phyloP scores from a whole-genome alignment of 1,140 invertebrate genomes.

The Sycophaga agraensis region DNA sequence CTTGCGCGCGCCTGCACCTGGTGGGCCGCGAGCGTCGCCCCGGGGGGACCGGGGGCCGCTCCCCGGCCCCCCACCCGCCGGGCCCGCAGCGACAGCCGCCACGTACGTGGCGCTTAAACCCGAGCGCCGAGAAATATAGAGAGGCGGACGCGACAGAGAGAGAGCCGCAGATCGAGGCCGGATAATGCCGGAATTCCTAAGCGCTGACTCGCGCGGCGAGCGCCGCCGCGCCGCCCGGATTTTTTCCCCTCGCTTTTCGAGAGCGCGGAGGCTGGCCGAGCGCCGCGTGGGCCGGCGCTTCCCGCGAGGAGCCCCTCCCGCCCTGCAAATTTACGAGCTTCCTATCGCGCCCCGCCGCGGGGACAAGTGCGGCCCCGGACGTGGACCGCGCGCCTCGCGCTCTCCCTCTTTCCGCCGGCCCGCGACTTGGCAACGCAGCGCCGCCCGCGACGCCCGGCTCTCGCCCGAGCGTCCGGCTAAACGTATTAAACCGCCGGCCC shows the following conservation, averaged over 20 bases:
- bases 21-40: background rate
- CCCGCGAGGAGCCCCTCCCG: constrained; percentile 22
- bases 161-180: constrained; percentile 32
- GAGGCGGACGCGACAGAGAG: constrained; percentile 14
- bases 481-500: constrained; percentile 58
- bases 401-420: constrained; percentile 29
- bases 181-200: constrained; percentile 39
- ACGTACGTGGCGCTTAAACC: constrained; percentile 18
- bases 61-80: background rate
- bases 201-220: constrained; percentile 37
- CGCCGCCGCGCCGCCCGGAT: no score
- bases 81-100: background rate
- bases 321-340: constrained; percentile 51
- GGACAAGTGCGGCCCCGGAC: no score
- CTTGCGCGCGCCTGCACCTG: background rate
- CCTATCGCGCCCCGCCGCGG: constrained; percentile 3
- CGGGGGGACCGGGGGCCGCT: no score
- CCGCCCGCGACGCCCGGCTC: background rate
- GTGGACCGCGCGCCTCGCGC: no score
- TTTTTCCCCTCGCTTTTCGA: no score
- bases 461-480: constrained; percentile 46
- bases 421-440: constrained; percentile 14
- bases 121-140: background rate
- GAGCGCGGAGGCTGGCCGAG: background rate
- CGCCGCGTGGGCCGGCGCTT: constrained; percentile 10